A percentile compares a stretch with the other conserved stretches of the same genome.
These are phyloP conservation scores for Drosophila merina DNA, from an alignment of 2,888 invertebrate genomes.

Conservation along the genomic window DNA sequence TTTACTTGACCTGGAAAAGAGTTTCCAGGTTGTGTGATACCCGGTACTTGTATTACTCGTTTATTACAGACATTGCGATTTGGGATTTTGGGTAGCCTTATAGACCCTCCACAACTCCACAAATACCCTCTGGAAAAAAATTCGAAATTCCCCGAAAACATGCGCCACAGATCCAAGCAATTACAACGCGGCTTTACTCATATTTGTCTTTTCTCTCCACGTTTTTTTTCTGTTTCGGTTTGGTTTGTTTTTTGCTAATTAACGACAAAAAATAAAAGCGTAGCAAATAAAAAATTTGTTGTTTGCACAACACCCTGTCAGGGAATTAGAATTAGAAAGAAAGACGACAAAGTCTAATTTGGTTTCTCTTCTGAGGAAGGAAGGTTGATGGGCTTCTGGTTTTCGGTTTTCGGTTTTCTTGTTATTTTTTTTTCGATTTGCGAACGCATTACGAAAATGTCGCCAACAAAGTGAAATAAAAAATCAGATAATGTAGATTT, in stretches of 20 bases:
- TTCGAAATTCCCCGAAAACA: slow-evolving; percentile 15
- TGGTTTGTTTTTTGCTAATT: slow-evolving; percentile 56
- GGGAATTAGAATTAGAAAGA: neutral
- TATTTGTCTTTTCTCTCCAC: slow-evolving; percentile 25
- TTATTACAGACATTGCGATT: too few species aligned
- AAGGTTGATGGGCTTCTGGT: neutral
- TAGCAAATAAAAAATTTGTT: slow-evolving; percentile 29
- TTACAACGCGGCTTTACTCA: slow-evolving; percentile 16
- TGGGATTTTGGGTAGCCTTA: too few species aligned
- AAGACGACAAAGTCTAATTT: slow-evolving; percentile 8
- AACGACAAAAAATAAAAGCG: slow-evolving; percentile 55
- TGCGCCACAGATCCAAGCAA: slow-evolving; percentile 22
- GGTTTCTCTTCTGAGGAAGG: slow-evolving; percentile 1
- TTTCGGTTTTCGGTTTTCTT: neutral
- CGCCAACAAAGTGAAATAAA: slow-evolving; percentile 54
- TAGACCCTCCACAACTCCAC: neutral
- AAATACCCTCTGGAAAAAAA: neutral
- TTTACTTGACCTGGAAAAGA: neutral
- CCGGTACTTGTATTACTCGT: neutral
- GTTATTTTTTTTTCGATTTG: slow-evolving; percentile 64
- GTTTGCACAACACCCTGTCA: slow-evolving; percentile 36
- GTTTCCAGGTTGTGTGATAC: neutral
- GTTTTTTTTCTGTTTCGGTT: neutral
- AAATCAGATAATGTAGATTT: slow-evolving; percentile 63
- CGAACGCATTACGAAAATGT: slow-evolving; percentile 72